phyloP scores from a whole-genome alignment of 2,113 vertebrate species.

The Malurus cyaneus region DNA sequence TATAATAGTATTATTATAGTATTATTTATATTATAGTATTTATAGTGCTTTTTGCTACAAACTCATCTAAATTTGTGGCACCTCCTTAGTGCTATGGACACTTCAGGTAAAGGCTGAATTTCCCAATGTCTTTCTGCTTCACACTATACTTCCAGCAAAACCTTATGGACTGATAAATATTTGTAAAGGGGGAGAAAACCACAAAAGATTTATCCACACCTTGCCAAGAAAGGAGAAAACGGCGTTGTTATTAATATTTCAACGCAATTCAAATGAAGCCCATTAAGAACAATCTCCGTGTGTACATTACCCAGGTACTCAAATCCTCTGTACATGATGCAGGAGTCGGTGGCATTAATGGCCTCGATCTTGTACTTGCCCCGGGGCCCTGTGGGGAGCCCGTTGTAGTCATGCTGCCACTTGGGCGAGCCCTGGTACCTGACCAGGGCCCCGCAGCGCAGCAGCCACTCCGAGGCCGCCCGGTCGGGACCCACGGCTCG shows the following conservation, averaged over 20 bases:
- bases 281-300: accelerated
- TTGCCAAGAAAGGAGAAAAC: background rate
- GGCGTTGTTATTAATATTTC: accelerated
- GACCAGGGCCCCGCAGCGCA: conserved; percentile 91
- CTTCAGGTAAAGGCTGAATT: background rate
- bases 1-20: no score
- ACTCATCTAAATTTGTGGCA: accelerated
- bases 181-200: background rate
- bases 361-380: conserved; percentile 87
- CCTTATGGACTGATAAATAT: background rate
- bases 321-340: conserved; percentile 93
- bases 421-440: conserved; percentile 84
- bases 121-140: background rate
- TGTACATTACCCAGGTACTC: conserved; percentile 86
- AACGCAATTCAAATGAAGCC: background rate
- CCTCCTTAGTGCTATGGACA: background rate
- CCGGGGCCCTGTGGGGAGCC: conserved; percentile 84
- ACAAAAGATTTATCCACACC: accelerated
- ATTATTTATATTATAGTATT: background rate
- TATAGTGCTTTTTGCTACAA: background rate
- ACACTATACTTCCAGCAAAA: background rate
- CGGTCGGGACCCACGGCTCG: conserved; percentile 85
- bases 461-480: conserved; percentile 93
- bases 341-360: conserved; percentile 91
- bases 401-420: conserved; percentile 93